These are phyloP conservation scores for Tryphoninae sp. DNA, from an alignment of 2,888 invertebrate species.

Conservation along the genomic window DNA sequence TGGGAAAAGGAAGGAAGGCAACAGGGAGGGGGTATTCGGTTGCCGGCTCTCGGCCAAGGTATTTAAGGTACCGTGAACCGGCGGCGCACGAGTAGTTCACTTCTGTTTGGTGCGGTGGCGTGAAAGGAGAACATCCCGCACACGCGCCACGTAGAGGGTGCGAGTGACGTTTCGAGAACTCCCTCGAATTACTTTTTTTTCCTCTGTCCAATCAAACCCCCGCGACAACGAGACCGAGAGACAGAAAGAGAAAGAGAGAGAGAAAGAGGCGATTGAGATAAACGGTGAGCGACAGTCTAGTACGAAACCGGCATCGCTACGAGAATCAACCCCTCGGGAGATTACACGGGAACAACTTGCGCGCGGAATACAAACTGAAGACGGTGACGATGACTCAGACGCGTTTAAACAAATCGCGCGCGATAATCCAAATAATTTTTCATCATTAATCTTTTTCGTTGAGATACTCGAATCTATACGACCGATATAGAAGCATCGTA, in stretches of 20 bases:
- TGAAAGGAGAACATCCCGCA: constrained; percentile 69
- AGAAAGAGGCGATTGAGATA: constrained; percentile 2
- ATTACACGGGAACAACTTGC: constrained; percentile 15
- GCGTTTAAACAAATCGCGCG: constrained; percentile 59
- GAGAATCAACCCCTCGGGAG: constrained; percentile 22
- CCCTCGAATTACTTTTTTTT: constrained; percentile 44
- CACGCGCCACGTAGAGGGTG: constrained; percentile 70
- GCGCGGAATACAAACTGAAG: background rate
- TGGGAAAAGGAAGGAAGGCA: constrained; percentile 33
- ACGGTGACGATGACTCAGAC: constrained; percentile 5
- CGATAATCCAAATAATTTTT: constrained; percentile 23
- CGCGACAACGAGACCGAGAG: constrained; percentile 7
- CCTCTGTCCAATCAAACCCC: constrained; percentile 1
- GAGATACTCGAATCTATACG: background rate
- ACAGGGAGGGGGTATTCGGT: constrained; percentile 58
- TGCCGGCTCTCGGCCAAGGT: constrained; percentile 83
- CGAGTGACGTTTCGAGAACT: constrained; percentile 66
- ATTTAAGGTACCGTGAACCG: constrained; percentile 85
- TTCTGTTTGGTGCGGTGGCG: constrained; percentile 82
- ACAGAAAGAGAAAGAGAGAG: background rate
- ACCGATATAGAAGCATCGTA: background rate
- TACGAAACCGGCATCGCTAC: background rate
- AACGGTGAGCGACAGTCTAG: constrained; percentile 10
- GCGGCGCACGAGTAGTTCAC: constrained; percentile 85
- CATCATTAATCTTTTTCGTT: background rate